Conservation (phyloP, 2,888 invertebrate genomes). For the Morpho deidamia region DNA sequence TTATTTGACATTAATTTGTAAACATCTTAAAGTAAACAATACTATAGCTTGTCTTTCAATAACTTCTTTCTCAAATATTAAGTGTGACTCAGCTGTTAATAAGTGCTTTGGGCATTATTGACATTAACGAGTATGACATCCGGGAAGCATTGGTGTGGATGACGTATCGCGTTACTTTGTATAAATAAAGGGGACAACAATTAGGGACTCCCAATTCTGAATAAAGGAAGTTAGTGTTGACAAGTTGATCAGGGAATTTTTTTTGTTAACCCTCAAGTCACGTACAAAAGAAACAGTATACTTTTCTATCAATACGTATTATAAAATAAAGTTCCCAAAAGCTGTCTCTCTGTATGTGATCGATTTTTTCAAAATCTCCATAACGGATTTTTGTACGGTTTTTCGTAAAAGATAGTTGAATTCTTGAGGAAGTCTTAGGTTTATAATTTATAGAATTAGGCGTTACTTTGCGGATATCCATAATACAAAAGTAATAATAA, state of each 20-base stretch:
- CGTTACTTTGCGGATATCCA: too few relatives aligned
- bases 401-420: too few relatives aligned
- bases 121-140: constrained; percentile 70
- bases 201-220: constrained; percentile 51
- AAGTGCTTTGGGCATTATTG: constrained; percentile 68
- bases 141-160: constrained; percentile 45
- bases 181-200: constrained; percentile 69
- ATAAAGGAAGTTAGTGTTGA: constrained; percentile 42
- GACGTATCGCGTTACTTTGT: constrained; percentile 66
- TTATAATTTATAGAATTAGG: too few relatives aligned
- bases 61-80: constrained; percentile 13
- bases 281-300: neutral
- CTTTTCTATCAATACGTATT: neutral
- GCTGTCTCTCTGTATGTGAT: too few relatives aligned
- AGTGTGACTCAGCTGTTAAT: constrained; percentile 61
- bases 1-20: neutral
- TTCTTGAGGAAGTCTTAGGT: too few relatives aligned
- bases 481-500: too few relatives aligned
- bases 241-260: constrained; percentile 15
- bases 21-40: constrained; percentile 13
- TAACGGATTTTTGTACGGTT: too few relatives aligned
- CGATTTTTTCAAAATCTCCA: neutral
- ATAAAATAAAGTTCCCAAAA: too few relatives aligned
- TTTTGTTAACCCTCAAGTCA: neutral
- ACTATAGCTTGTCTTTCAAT: neutral